These are phyloP conservation scores for Mustela nigripes DNA, from an alignment of 2,113 vertebrate species.

Conservation along the genomic window DNA sequence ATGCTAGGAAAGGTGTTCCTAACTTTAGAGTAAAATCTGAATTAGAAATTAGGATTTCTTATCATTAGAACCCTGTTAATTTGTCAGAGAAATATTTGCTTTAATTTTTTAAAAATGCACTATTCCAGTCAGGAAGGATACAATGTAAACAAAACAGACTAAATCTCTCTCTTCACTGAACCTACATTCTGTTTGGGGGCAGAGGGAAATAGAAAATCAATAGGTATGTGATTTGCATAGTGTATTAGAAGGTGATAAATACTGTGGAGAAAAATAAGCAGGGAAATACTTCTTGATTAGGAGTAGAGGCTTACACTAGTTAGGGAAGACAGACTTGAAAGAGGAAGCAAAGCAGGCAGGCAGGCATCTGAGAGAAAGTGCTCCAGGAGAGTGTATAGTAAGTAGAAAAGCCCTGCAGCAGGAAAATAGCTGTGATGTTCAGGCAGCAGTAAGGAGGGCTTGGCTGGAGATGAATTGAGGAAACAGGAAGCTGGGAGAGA, in stretches of 20 bases:
- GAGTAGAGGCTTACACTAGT: background rate
- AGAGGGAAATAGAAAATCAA: background rate
- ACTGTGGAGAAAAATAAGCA: background rate
- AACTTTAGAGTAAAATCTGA: background rate
- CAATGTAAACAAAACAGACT: background rate
- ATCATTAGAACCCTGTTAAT: conserved; percentile 3
- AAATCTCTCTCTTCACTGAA: background rate
- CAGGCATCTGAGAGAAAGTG: background rate
- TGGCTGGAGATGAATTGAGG: background rate
- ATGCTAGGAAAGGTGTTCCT: background rate
- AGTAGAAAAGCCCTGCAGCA: background rate
- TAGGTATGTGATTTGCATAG: background rate
- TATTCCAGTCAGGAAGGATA: background rate
- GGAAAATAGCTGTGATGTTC: background rate
- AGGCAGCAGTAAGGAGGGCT: background rate
- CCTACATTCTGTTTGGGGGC: background rate
- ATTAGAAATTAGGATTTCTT: conserved; percentile 20
- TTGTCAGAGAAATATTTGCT: conserved; percentile 44
- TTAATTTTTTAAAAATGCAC: conserved; percentile 11
- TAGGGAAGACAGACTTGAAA: background rate
- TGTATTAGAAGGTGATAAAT: background rate
- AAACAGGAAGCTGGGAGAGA: background rate
- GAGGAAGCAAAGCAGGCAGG: background rate
- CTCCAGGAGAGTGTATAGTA: background rate
- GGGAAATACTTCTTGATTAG: background rate